Evolutionary conservation across 2,797 vertebrate genomes (phyloP).

Genomic region (Scomberomorus guttatus): DNA sequence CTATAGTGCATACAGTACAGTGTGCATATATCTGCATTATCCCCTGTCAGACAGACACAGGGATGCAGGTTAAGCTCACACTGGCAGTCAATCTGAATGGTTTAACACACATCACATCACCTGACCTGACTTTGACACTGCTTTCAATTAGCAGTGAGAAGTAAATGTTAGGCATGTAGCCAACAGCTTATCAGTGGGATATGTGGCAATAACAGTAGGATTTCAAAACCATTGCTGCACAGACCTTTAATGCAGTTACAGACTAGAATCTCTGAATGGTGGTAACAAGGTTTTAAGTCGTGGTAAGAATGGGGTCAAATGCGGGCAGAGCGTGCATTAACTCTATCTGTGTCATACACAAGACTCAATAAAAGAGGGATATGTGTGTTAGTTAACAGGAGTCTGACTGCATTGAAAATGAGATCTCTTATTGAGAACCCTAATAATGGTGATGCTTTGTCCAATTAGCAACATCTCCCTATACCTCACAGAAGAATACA

Average conservation of each 20-base stretch:
- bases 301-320: conserved; percentile 37
- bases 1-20: background rate
- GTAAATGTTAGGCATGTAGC: conserved; percentile 14
- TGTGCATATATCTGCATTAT: background rate
- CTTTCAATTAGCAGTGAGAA: background rate
- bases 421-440: background rate
- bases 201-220: conserved; percentile 1
- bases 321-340: conserved; percentile 28
- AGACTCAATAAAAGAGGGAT: background rate
- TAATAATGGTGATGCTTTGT: background rate
- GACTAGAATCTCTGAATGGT: conserved; percentile 20
- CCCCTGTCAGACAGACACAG: background rate
- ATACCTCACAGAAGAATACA: background rate
- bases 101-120: background rate
- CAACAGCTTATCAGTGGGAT: conserved; percentile 15
- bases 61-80: background rate
- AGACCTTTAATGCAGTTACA: background rate
- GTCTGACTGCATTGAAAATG: background rate
- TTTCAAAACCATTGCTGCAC: background rate
- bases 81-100: background rate
- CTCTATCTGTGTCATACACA: conserved; percentile 35
- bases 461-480: background rate
- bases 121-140: conserved; percentile 1
- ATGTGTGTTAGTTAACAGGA: background rate
- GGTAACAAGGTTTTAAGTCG: conserved; percentile 28